Base-by-base conservation (phyloP, 2,113 vertebrate genomes). In the Heterochromis multidens region DNA sequence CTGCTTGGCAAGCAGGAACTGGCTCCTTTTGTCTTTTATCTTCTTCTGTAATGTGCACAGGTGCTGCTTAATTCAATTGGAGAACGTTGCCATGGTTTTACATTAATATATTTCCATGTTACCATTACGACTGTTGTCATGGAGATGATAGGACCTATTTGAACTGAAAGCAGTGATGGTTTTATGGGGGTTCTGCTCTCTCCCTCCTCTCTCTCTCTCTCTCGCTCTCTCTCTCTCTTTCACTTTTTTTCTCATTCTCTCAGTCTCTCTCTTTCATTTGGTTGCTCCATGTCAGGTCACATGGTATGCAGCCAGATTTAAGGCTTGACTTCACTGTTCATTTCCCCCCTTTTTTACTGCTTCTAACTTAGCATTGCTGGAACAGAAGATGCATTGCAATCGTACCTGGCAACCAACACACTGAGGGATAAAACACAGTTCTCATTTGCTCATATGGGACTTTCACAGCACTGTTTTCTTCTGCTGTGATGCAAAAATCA, bases 91-190 rank as follows among this genome's bases (percentile, higher is more conserved):
- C 96, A 96, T 97, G 96, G 96, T 97, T 97, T 96, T 96, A 96
- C 96, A 97, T 97, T 97, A 96, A 96, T 97, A 96, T 96, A 96
- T 96, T 96, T 96, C 96, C 95, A 96, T 97, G 96, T 97, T 97
- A 96, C 96, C 95, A 96, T 95, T 95, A 96, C 96, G 94, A 96
- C 95, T 96, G 96, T 97, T 97, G 96, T 96, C 96, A 97, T 97
- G 96, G 96, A 96, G 96, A 97, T 97, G 96, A 97, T 97, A 93
- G 95, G 96, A 96, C 95, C 96, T 97, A 96, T 95, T 95, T 95
- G 94, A 95, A 95, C 95, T 95, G 95, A 95, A 95, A 95, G 94
- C 92, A 95, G 89, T 92, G 94, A 95, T 95, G 93, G 94, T 94
- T 95, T 95, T 94, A 94, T 94, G 88, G 91, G 92, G 91, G 89